Base-by-base conservation (phyloP, 2,113 vertebrate species). In the Circaetus gallicus region DNA sequence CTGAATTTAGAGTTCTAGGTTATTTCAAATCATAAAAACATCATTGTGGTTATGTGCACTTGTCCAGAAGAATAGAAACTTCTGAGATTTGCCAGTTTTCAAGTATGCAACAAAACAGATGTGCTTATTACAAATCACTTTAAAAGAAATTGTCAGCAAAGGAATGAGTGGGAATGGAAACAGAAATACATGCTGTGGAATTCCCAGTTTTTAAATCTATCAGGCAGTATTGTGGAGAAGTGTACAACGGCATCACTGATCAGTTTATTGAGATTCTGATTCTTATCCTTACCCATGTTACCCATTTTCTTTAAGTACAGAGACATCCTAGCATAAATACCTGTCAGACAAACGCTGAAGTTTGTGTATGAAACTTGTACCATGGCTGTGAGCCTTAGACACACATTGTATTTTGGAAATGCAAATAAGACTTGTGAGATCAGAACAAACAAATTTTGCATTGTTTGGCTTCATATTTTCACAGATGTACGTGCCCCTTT, bases 81-180 rank as follows among this genome's bases (percentile, higher is more conserved):
- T 53, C 36, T 72, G 70, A 95, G 53, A 78, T 84, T 67, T 89
- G 29, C 69, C 76, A 63, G 70, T 80, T 88, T 89, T 66, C 38
- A 72, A 87, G 26, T 58, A 65, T 89, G 84, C 56, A 61, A 11
- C 58, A 53, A 79, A 95, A 82, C 92, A 96, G 88, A 97, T 94
- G 89, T 91, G 34, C 43, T 86, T 84, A 40, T 86, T 86, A 56
- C 55, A 81, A 79, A 59, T 45, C 73, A 24, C 45, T 74, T 66
- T 14, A 89, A 38, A 69, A 63, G 70, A 89, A 86, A 76, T 78
- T 47, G 50, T 67, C 62, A 73, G 45, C n/a, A 83, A 69, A 91
- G 56, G 79, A 69, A 66, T 3, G 6, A 90, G n/a, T 55, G 49
- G n/a, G 29, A 71, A 53, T 50, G 31, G 53, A 89, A 96, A 74